Base-by-base conservation (phyloP, 2,113 vertebrate species). In the Lipophrys pholis region DNA sequence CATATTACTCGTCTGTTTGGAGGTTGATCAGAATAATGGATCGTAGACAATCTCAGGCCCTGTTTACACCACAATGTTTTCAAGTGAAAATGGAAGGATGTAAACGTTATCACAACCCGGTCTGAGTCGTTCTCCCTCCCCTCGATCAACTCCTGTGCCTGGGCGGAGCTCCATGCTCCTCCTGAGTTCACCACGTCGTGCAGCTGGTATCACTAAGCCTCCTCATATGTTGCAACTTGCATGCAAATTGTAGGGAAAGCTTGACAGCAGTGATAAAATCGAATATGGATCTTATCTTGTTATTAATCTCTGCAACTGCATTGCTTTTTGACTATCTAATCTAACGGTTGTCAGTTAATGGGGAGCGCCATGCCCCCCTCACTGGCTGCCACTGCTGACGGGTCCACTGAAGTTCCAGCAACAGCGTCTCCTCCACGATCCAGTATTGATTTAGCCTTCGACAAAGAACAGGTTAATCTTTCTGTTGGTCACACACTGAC, bases 401-500 rank as follows among this genome's bases (percentile, higher is more conserved):
- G 41, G 11, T 8, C 53, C 48, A n/a, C 1, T 67, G 40, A 51
- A 58, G 30, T 30, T 38, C n/a, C 12, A 38, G 17, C 46, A 3
- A 1, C 42, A 35, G 42, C 61, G 36, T 12, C 64, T 12, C 1
- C 3, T 58, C 74, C 82, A 84, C 40, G 11, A 64, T 75, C 42
- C 1, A 0, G 57, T 6, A 71, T 82, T 76, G 76, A 84, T 84
- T 86, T 82, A 52, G 16, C 36, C 60, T 70, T 16, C 42, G 66
- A 80, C 63, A 78, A 70, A 80, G 65, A 60, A 82, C 61, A 74
- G 65, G 71, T 83, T 78, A 59, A 74, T 86, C 79, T 81, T 81
- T 81, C 17, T 60, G 49, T 30, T 52, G 55, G 41, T 73, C 73
- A 61, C 57, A 5, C 68, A 14, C 49, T 83, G 71, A 76, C 83